A percentile compares a stretch with the other conserved stretches of the same genome.
Evolutionary conservation across 1,140 invertebrate genomes (phyloP).

Genomic region (Orchestia grillus): DNA sequence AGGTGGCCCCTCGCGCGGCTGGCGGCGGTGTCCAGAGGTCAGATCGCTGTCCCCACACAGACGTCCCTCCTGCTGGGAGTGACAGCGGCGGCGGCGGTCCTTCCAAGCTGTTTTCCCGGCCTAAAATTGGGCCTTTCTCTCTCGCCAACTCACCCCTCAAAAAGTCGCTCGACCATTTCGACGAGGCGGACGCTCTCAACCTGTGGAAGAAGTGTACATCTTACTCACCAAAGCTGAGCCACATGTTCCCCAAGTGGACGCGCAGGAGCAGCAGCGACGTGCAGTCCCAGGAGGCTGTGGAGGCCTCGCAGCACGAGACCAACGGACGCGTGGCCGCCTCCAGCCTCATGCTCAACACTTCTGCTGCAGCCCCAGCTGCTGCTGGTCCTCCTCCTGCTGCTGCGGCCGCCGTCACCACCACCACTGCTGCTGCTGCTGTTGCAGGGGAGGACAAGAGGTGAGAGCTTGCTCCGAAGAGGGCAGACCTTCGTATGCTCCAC

Average conservation of each 20-base stretch:
- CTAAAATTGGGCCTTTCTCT: slow-evolving; percentile 15
- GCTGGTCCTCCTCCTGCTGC: background rate
- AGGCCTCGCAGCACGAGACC: background rate
- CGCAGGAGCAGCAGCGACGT: background rate
- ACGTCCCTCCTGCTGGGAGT: slow-evolving; percentile 4
- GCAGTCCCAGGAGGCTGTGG: background rate
- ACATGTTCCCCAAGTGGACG: slow-evolving; percentile 47
- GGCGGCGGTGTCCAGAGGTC: background rate
- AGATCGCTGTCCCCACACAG: background rate
- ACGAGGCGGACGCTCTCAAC: slow-evolving; percentile 15
- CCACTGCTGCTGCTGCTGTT: background rate
- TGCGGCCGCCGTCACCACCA: too few species aligned
- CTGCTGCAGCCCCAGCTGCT: background rate
- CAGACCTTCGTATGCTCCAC: background rate
- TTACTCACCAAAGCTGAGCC: background rate
- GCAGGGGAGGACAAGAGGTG: background rate
- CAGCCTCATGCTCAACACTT: background rate
- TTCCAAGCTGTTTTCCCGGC: background rate
- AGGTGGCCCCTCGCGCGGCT: background rate
- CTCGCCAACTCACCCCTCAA: slow-evolving; percentile 2
- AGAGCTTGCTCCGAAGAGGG: background rate
- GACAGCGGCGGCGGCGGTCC: background rate
- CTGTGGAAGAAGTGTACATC: slow-evolving; percentile 43
- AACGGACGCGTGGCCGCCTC: background rate
- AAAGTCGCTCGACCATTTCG: slow-evolving; percentile 38